Evolutionary conservation across 2,113 vertebrate species (phyloP).

Genomic region (Myotis yumanensis): DNA sequence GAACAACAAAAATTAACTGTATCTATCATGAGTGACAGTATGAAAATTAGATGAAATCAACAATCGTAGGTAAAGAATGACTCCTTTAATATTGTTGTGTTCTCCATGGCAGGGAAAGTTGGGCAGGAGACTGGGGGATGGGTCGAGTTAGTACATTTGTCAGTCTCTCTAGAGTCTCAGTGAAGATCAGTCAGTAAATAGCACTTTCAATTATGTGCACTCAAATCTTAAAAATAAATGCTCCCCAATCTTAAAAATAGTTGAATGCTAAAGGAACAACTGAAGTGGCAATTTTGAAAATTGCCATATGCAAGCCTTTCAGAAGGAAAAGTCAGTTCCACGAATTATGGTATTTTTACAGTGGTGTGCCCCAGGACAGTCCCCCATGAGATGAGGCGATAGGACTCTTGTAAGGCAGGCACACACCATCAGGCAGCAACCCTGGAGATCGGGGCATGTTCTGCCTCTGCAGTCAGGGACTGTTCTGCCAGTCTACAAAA

Average conservation of each 20-base stretch:
- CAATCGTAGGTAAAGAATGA: constrained; percentile 73
- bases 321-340: not conserved
- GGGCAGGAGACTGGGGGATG: not conserved
- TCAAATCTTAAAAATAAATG: not conserved
- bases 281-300: not conserved
- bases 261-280: not conserved
- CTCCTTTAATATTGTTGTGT: constrained; percentile 58
- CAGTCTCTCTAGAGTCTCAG: not conserved
- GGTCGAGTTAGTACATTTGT: not conserved
- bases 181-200: not conserved
- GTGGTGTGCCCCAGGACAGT: no score
- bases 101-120: constrained; percentile 3
- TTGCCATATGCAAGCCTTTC: not conserved
- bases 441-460: not conserved
- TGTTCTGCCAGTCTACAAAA: not conserved
- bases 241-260: not conserved
- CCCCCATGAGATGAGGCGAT: not conserved
- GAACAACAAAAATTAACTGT: constrained; percentile 84
- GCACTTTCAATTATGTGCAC: not conserved
- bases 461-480: not conserved
- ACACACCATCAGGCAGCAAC: not conserved
- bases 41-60: constrained; percentile 75
- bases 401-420: not conserved
- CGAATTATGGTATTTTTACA: not conserved
- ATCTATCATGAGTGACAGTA: constrained; percentile 83